These are phyloP conservation scores for Vicugna pacos DNA, from an alignment of 2,113 vertebrate genomes.

Conservation along the genomic window DNA sequence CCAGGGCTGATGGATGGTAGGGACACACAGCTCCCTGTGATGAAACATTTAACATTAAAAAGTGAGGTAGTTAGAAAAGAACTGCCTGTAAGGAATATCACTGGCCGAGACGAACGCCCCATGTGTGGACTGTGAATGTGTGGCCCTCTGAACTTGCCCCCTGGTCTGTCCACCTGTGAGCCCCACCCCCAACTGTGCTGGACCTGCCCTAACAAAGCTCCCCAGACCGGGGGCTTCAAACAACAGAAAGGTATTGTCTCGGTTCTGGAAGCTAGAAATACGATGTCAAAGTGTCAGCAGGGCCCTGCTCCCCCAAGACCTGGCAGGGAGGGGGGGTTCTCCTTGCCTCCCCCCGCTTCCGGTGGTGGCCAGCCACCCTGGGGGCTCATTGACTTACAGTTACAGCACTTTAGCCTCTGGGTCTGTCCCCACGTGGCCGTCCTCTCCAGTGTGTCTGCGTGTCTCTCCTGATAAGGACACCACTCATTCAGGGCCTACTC, in stretches of 20 bases:
- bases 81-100: neutral
- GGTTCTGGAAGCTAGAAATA: neutral
- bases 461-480: neutral
- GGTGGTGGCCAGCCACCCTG: too few relatives aligned
- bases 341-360: neutral
- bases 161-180: neutral
- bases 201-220: neutral
- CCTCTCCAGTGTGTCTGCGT: neutral
- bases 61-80: neutral
- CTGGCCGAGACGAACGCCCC: neutral
- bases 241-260: neutral
- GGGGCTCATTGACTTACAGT: neutral
- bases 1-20: too few relatives aligned
- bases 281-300: neutral
- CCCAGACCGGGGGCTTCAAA: neutral
- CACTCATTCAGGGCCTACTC: neutral
- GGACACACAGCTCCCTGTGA: neutral
- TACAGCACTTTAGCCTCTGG: neutral
- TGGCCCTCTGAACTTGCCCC: neutral
- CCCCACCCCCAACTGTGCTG: too few relatives aligned
- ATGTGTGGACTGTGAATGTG: neutral
- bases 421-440: neutral
- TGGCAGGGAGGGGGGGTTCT: accelerated
- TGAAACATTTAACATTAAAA: neutral
- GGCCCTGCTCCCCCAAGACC: neutral